Conservation (phyloP, 2,888 invertebrate species). For the Drosophila colorata region DNA sequence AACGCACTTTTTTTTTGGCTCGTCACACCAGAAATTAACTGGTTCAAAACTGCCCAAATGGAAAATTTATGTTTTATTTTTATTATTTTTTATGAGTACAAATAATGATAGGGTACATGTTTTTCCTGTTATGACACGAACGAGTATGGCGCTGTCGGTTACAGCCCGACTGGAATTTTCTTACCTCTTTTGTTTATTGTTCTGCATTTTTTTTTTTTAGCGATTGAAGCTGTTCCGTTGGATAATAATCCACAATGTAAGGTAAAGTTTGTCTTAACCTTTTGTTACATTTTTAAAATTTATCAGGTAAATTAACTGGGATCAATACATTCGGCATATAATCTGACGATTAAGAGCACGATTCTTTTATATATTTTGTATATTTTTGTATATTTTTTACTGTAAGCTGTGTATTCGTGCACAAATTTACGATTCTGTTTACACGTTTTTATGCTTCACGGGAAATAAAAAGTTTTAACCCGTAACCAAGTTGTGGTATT, state of each 20-base stretch:
- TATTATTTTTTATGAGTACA: no score
- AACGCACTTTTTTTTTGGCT: no score
- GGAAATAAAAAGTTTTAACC: neutral
- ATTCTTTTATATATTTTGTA: neutral
- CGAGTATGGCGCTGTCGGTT: no score
- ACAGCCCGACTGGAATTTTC: no score
- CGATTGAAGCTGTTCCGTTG: no score
- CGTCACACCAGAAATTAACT: no score
- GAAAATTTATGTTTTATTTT: no score
- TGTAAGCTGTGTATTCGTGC: neutral
- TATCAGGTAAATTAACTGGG: neutral
- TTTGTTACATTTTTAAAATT: neutral
- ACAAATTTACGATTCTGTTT: slow-evolving; percentile 1
- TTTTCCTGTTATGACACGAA: no score
- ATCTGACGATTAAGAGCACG: neutral
- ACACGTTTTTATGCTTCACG: neutral
- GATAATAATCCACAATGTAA: neutral
- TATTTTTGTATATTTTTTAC: neutral
- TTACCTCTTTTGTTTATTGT: no score
- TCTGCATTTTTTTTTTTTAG: no score
- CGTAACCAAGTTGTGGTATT: neutral
- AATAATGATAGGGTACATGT: no score
- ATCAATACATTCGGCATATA: neutral
- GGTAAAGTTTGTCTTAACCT: neutral
- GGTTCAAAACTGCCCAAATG: no score